Percentiles rank a stretch among this genome's conserved stretches.
These are phyloP conservation scores for Drosophila quinaria DNA, from an alignment of 2,888 invertebrate genomes.

Conservation along the genomic window DNA sequence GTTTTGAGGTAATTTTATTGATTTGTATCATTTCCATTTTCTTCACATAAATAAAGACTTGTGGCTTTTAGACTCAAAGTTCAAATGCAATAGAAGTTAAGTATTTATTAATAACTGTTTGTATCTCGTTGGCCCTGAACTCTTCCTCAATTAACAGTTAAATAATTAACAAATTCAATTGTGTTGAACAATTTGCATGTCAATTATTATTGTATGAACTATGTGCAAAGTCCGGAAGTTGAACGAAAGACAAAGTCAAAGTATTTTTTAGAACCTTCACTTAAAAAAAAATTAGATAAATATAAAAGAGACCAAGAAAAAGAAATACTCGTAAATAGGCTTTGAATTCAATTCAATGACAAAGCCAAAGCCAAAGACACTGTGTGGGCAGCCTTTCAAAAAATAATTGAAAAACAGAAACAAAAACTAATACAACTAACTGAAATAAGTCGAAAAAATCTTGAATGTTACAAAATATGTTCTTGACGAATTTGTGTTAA, in stretches of 20 bases:
- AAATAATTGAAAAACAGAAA: neutral
- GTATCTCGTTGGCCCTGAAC: conserved; percentile 38
- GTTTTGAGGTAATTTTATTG: conserved; percentile 62
- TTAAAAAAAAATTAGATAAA: conserved; percentile 1
- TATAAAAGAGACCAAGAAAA: neutral
- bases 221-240: conserved; percentile 57
- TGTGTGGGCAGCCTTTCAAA: conserved; percentile 71
- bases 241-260: conserved; percentile 39
- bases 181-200: conserved; percentile 49
- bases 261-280: conserved; percentile 66
- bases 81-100: conserved; percentile 15
- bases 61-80: conserved; percentile 10
- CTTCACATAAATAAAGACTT: conserved; percentile 9
- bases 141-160: conserved; percentile 31
- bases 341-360: conserved; percentile 70
- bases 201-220: conserved; percentile 33
- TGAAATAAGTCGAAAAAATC: conserved; percentile 14
- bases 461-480: conserved; percentile 46
- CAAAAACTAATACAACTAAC: conserved; percentile 18
- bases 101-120: conserved; percentile 17
- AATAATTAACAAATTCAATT: conserved; percentile 42
- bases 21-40: conserved; percentile 2
- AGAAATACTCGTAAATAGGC: conserved; percentile 45
- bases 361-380: conserved; percentile 61
- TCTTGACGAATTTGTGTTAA: conserved; percentile 63